Conservation (phyloP, 2,113 vertebrate genomes). For the Ceyx melanurus region DNA sequence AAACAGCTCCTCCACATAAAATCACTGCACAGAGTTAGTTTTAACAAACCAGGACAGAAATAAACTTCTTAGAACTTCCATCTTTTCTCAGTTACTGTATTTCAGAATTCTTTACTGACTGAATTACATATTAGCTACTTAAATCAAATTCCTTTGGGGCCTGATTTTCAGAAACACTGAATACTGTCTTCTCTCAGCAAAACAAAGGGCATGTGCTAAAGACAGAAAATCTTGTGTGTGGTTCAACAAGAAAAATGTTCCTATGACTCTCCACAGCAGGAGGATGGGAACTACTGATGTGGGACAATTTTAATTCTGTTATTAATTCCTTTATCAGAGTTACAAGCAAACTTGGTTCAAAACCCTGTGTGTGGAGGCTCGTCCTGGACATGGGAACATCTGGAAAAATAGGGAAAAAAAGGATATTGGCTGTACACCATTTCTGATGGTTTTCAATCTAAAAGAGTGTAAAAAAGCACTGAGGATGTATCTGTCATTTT, state of each 20-base stretch:
- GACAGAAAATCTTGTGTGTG: background rate
- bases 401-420: background rate
- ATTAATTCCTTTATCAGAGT: background rate
- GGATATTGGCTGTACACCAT: background rate
- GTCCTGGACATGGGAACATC: background rate
- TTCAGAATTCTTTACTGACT: background rate
- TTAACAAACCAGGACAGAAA: background rate
- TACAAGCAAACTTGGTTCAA: background rate
- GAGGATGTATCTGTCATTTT: background rate
- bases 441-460: background rate
- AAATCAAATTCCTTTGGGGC: background rate
- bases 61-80: accelerated
- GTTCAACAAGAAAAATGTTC: background rate
- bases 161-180: background rate
- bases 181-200: background rate
- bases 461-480: background rate
- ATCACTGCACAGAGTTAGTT: no score
- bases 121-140: background rate
- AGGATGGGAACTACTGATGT: background rate
- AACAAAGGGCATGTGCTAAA: background rate
- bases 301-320: background rate
- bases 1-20: background rate
- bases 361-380: background rate
- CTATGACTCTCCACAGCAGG: background rate
- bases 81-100: background rate